A percentile compares a stretch with the other conserved stretches of the same genome.
Conservation (phyloP, 92 coral and sea anemone species). For the Zoanthus sansibaricus region DNA sequence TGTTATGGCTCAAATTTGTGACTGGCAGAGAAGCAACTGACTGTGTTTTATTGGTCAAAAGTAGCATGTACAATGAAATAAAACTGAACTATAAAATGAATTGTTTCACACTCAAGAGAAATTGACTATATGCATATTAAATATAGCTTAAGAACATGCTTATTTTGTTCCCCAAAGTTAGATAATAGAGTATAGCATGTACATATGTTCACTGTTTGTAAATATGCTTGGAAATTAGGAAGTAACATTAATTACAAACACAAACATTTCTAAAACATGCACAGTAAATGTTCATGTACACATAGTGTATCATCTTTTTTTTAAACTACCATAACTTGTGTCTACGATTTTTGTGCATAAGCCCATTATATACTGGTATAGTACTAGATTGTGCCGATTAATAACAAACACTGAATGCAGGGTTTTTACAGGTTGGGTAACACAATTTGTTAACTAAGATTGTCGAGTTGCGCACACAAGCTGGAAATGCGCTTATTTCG, state of each 20-base stretch:
- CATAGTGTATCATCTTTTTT: conserved; percentile 14
- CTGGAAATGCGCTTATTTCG: too few relatives aligned
- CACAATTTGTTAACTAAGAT: too few relatives aligned
- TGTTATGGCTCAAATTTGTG: background rate
- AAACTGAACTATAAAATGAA: conserved; percentile 2
- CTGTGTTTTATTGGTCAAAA: conserved; percentile 24
- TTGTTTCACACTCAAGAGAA: conserved; percentile 17
- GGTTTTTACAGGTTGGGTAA: conserved; percentile 11
- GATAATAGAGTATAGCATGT: background rate
- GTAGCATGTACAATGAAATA: conserved; percentile 27
- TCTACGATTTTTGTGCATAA: conserved; percentile 7
- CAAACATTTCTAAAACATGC: conserved; percentile 8
- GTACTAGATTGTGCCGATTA: background rate
- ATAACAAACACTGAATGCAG: background rate
- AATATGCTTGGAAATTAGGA: conserved; percentile 9
- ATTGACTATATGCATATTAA: conserved; percentile 7
- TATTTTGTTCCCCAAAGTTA: background rate
- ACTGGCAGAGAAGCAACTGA: background rate
- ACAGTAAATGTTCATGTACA: conserved; percentile 6
- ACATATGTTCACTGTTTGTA: conserved; percentile 1
- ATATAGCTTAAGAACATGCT: conserved; percentile 7
- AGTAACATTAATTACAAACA: conserved; percentile 2
- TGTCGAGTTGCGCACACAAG: too few relatives aligned
- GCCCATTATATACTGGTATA: conserved; percentile 11
- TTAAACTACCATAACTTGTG: background rate